A percentile compares a stretch with the other conserved stretches of the same genome.
Conservation (phyloP, 2,797 vertebrate species). For the Borostomias antarcticus region DNA sequence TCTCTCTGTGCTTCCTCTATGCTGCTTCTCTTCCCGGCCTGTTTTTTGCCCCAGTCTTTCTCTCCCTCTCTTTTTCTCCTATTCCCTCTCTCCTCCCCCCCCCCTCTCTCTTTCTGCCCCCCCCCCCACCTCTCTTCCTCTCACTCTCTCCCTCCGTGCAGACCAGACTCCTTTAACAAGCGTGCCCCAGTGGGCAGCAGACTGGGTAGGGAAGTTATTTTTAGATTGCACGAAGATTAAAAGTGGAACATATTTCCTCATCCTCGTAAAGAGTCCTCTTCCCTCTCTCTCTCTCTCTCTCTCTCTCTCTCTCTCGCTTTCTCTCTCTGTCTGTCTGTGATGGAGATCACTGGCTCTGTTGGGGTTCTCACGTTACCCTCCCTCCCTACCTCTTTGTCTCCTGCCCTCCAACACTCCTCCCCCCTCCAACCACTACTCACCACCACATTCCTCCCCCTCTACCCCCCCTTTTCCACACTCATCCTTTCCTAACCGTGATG, state of each 20-base stretch:
- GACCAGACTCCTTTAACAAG: conserved; percentile 75
- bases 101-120: conserved; percentile 50
- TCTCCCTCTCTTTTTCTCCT: conserved; percentile 15
- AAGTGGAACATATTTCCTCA: conserved; percentile 71
- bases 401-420: conserved; percentile 39
- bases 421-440: conserved; percentile 22
- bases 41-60: too few relatives aligned
- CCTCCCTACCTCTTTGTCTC: conserved; percentile 59
- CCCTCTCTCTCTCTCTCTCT: conserved; percentile 32
- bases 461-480: conserved; percentile 35
- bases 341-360: conserved; percentile 69
- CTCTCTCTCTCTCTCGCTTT: conserved; percentile 12
- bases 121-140: conserved; percentile 36
- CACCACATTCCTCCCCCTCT: conserved; percentile 40
- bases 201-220: conserved; percentile 69
- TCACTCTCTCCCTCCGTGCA: conserved; percentile 17
- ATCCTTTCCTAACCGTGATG: conserved; percentile 73
- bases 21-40: background rate
- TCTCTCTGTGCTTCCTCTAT: conserved; percentile 39
- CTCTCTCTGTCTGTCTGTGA: conserved; percentile 52
- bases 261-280: conserved; percentile 69
- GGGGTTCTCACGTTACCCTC: conserved; percentile 68
- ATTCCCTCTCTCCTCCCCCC: conserved; percentile 18
- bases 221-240: conserved; percentile 73
- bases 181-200: conserved; percentile 71